Percentiles rank a stretch among this genome's conserved stretches.
Evolutionary conservation across 2,797 vertebrate genomes (phyloP).

Genomic region (Dromococcyx pavoninus): DNA sequence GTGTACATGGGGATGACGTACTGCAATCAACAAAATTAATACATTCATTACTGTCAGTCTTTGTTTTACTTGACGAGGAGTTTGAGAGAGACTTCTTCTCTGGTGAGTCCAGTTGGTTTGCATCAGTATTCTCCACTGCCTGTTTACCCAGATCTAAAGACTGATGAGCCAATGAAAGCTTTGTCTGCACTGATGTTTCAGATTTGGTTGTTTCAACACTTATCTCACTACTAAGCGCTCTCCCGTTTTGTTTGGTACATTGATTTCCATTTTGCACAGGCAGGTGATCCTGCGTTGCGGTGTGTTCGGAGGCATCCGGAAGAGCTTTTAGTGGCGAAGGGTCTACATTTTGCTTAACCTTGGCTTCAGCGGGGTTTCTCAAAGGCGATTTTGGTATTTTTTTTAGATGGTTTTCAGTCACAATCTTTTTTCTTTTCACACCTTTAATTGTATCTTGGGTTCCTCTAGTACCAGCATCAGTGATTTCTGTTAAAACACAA

Average conservation of each 20-base stretch:
- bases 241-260: constrained; percentile 75
- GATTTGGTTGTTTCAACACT: constrained; percentile 54
- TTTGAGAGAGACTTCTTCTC: constrained; percentile 46
- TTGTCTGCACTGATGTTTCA: constrained; percentile 57
- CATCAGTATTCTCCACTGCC: constrained; percentile 67
- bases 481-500: constrained; percentile 77
- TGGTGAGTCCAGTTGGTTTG: constrained; percentile 23
- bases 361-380: constrained; percentile 87
- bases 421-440: constrained; percentile 96
- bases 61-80: constrained; percentile 68
- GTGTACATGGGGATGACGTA: constrained; percentile 77
- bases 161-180: constrained; percentile 56
- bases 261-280: constrained; percentile 75
- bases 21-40: constrained; percentile 67
- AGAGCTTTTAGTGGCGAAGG: constrained; percentile 64
- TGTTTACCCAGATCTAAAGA: constrained; percentile 71
- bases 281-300: constrained; percentile 55
- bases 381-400: constrained; percentile 97
- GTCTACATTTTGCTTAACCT: constrained; percentile 77
- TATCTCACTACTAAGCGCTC: constrained; percentile 69
- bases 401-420: constrained; percentile 92
- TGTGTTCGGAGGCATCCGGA: constrained; percentile 62
- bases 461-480: constrained; percentile 82
- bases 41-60: constrained; percentile 77
- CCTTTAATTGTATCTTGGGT: constrained; percentile 89